Conservation (phyloP, 2,113 vertebrate genomes). For the Speoplatyrhinus poulsoni region DNA sequence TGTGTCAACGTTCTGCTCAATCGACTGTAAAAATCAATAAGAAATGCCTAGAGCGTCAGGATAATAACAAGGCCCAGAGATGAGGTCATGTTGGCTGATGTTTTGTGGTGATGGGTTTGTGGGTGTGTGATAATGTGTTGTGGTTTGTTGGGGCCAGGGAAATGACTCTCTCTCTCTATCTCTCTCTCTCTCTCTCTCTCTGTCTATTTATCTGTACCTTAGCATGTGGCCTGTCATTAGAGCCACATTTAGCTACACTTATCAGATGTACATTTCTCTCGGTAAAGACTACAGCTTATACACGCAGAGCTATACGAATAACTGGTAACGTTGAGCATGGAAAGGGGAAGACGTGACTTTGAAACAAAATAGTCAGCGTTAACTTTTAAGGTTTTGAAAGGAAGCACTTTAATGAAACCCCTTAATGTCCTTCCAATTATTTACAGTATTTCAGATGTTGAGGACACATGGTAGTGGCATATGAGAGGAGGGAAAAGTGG, state of each 20-base stretch:
- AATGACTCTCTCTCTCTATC: slow-evolving; percentile 48
- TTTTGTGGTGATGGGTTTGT: slow-evolving; percentile 3
- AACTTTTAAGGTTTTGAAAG: no score
- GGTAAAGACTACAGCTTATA: slow-evolving; percentile 46
- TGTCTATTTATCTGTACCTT: slow-evolving; percentile 9
- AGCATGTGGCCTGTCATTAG: slow-evolving; percentile 52
- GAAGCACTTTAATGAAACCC: no score
- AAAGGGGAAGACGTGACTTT: neutral
- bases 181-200: slow-evolving; percentile 23
- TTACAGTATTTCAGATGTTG: no score
- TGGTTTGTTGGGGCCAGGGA: slow-evolving; percentile 5
- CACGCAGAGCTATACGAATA: slow-evolving; percentile 40
- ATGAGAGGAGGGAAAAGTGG: no score
- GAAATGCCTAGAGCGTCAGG: slow-evolving; percentile 1
- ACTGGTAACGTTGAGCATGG: slow-evolving; percentile 9
- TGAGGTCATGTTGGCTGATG: slow-evolving; percentile 4
- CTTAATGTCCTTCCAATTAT: no score
- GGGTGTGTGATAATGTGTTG: slow-evolving; percentile 5
- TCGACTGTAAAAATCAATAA: neutral
- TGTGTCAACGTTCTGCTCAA: neutral
- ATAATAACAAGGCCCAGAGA: neutral
- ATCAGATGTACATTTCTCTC: slow-evolving; percentile 48
- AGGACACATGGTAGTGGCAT: no score
- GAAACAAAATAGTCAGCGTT: neutral
- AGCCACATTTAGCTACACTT: slow-evolving; percentile 63